A percentile compares a stretch with the other conserved stretches of the same genome.
These are phyloP conservation scores for Eclectus roratus DNA, from an alignment of 2,113 vertebrate genomes.

Conservation along the genomic window DNA sequence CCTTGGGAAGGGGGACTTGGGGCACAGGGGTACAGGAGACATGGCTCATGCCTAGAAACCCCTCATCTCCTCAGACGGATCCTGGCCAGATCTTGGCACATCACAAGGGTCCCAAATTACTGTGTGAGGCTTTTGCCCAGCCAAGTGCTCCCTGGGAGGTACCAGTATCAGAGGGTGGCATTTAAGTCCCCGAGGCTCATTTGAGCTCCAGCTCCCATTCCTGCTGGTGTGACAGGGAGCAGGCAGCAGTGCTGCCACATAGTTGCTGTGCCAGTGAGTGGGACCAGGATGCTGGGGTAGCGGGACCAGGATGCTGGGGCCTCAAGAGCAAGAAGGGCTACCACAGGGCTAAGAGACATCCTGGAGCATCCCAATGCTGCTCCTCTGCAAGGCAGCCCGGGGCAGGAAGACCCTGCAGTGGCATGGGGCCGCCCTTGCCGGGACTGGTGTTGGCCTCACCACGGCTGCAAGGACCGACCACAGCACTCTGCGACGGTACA, in stretches of 20 bases:
- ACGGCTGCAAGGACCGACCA: slow-evolving; percentile 54
- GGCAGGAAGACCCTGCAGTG: neutral
- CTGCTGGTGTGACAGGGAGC: accelerated
- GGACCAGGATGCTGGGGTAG: neutral
- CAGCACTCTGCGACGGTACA: slow-evolving; percentile 54
- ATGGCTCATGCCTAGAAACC: neutral
- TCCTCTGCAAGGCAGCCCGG: neutral
- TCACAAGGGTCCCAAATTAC: neutral
- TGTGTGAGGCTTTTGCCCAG: neutral
- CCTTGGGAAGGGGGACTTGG: neutral
- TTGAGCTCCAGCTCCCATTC: neutral
- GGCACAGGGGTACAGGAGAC: neutral
- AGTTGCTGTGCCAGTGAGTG: accelerated
- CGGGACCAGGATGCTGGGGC: neutral
- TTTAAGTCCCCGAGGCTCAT: neutral
- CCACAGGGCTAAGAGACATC: neutral
- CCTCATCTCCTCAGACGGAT: neutral
- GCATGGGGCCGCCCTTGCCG: neutral
- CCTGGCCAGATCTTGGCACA: neutral
- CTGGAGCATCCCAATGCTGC: neutral
- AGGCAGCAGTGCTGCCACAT: neutral
- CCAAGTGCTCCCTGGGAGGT: neutral
- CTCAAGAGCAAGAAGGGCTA: neutral
- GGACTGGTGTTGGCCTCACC: slow-evolving; percentile 65
- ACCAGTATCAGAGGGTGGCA: neutral